A percentile compares a stretch with the other conserved stretches of the same genome.
Conservation (phyloP, 2,888 invertebrate genomes). For the Noctua comes region DNA sequence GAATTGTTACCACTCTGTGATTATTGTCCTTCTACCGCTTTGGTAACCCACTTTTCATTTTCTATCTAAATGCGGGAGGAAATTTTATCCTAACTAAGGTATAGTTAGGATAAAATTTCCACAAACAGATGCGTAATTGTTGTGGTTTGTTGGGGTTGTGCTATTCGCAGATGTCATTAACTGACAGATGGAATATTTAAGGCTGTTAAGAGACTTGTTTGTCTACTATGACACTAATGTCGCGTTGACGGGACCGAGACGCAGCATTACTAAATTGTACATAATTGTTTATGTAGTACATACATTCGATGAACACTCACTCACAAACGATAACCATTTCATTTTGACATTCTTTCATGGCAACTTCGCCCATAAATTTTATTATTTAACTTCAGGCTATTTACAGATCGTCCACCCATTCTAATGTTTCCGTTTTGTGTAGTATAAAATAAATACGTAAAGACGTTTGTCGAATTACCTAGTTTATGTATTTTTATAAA, state of each 20-base stretch:
- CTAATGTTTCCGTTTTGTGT: constrained; percentile 33
- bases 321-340: neutral
- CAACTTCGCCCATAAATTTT: constrained; percentile 7
- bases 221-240: neutral
- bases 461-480: neutral
- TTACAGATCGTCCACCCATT: constrained; percentile 25
- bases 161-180: neutral
- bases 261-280: neutral
- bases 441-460: neutral
- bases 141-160: neutral
- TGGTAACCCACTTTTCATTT: neutral
- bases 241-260: neutral
- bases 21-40: too few species aligned
- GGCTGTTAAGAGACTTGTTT: neutral
- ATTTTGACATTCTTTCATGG: constrained; percentile 19
- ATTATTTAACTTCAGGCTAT: constrained; percentile 14
- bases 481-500: neutral
- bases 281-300: neutral
- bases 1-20: neutral
- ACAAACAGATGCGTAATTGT: neutral
- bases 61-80: neutral
- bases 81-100: neutral
- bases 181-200: neutral
- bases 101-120: too few species aligned
- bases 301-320: neutral